Evolutionary conservation across 2,888 invertebrate species (phyloP), one percentile per base, ranked within the genome.

Genomic region (Nasonia oneida): DNA sequence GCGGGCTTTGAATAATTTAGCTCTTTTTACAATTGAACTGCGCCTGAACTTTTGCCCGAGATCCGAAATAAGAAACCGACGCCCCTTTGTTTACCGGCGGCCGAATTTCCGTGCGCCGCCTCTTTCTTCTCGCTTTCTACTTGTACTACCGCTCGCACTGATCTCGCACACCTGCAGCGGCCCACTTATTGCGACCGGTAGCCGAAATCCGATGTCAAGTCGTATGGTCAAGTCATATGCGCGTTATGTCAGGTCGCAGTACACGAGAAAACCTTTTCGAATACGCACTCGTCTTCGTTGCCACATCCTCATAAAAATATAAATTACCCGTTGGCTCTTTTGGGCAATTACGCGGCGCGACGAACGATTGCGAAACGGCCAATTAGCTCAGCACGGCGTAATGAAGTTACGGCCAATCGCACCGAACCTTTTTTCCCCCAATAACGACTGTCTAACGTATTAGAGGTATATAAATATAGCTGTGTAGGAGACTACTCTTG

Each of bases 221-320:
- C 23, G 23, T 23, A 23, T 23, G 23, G 23, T 23, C 23, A 23
- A 23, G 23, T 23, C 23, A 23, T 23, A 23, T 23, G 23, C 23
- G 23, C 37, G 42, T 47, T 47, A 47, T 12, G 2, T 47, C 12
- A 47, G 12, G 0, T 1, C 12, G 10, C 42, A 12, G 12, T 47
- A 2, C 12, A 12, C 2, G 12, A 47, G 12, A 75, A 53, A 75
- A 50, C 29, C 64, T 64, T 64, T 50, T 50, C 74, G 50, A 75
- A 29, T 23, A 10, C 15, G 29, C 29, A 18, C 53, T 18, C 23
- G 18, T 70, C 67, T 33, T 14, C 70, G 29, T 79, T 70, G 79
- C 79, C 33, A 70, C 79, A 79, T 77, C 79, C 70, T 79, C 67
- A 18, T 77, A 61, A 39, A 78, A 78, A 64, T 64, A 64, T 33